Evolutionary conservation across 2,113 vertebrate species (phyloP).

Genomic region (Tragelaphus imberbis): DNA sequence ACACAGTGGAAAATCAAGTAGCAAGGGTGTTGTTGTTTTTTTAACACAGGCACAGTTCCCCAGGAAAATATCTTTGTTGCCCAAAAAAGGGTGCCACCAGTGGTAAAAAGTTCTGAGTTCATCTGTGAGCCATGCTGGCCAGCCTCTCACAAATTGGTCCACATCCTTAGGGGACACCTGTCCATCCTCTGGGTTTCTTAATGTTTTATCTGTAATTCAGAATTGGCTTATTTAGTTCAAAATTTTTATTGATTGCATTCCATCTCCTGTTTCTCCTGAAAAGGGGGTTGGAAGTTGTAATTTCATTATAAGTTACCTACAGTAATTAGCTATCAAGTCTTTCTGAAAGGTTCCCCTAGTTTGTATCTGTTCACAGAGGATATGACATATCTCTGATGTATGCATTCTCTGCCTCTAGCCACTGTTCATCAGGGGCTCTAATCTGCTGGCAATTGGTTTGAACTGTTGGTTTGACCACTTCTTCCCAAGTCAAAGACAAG

Average conservation of each 20-base stretch:
- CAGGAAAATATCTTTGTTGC: background rate
- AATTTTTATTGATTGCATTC: background rate
- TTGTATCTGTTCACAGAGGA: background rate
- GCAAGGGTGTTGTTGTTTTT: background rate
- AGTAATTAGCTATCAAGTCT: background rate
- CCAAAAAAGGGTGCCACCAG: background rate
- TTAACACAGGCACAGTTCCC: background rate
- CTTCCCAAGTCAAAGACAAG: background rate
- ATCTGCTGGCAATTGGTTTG: background rate
- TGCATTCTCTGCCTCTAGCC: background rate
- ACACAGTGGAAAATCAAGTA: background rate
- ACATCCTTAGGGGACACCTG: background rate
- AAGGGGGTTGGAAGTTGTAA: background rate
- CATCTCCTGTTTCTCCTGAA: background rate
- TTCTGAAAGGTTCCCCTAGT: background rate
- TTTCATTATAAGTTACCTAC: background rate
- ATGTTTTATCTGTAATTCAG: background rate
- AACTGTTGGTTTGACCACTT: background rate
- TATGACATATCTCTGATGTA: background rate
- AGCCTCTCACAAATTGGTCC: background rate
- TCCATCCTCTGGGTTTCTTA: background rate
- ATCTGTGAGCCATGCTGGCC: background rate
- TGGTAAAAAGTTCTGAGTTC: background rate
- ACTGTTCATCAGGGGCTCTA: rapidly evolving
- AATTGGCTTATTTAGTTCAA: background rate